phyloP scores from a whole-genome alignment of 2,797 vertebrate species.

The Pelochelys cantorii region DNA sequence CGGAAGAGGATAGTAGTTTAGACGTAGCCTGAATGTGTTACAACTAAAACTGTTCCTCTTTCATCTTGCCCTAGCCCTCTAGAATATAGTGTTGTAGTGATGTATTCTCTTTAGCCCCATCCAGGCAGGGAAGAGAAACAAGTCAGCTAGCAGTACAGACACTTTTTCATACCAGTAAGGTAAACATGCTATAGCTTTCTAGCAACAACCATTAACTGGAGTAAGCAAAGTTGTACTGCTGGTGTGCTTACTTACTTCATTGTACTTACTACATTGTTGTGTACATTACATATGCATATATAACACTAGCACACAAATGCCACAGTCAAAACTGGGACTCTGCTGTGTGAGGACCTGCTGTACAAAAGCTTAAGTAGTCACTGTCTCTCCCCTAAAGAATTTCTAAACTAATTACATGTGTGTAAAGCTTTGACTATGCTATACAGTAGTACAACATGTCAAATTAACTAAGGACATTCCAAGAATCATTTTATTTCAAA shows the following conservation, averaged over 20 bases:
- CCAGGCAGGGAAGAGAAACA: background rate
- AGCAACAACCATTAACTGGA: background rate
- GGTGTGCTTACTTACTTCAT: background rate
- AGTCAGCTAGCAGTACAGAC: background rate
- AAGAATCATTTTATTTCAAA: slow-evolving; percentile 42
- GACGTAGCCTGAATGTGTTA: too few species aligned
- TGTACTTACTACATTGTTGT: background rate
- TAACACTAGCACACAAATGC: background rate
- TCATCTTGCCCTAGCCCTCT: too few species aligned
- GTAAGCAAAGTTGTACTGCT: background rate
- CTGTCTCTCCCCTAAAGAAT: background rate
- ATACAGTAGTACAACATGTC: background rate
- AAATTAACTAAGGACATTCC: background rate
- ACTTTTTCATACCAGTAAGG: background rate
- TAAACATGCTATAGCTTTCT: background rate
- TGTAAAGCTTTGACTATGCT: slow-evolving; percentile 28
- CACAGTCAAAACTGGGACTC: background rate
- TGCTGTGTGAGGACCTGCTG: background rate
- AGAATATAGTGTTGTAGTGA: background rate
- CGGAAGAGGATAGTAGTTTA: too few species aligned
- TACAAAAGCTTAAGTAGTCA: background rate
- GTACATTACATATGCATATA: background rate
- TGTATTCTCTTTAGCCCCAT: background rate
- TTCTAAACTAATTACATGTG: background rate
- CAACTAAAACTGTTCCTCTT: too few species aligned